Base-by-base conservation (phyloP, 2,797 vertebrate genomes). In the Siniperca obscura region DNA sequence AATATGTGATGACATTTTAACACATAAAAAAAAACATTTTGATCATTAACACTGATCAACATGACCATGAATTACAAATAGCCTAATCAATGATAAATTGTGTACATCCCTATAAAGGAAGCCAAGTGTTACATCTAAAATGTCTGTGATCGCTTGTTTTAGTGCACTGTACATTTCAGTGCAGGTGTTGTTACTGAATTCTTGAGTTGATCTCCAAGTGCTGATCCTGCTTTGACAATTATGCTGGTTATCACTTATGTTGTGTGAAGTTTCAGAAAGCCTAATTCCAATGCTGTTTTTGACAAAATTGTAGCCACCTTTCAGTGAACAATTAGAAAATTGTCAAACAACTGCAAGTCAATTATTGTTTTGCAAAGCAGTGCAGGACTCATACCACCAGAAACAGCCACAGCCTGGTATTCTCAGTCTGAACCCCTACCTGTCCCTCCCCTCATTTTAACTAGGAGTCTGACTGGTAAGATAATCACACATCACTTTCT, bases 401-500 rank as follows among this genome's bases (percentile, higher is more conserved):
- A 42, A 44, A 14, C 16, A 67, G 36, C 19, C 55, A 78, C 78
- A 75, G 74, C 53, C 34, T 27, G 21, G 21, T 52, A 50, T 60
- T 72, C 25, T 44, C 48, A 56, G 25, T 52, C 59, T 76, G 17
- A 82, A 68, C 30, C 4, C 19, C 27, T 22, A 21, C 7, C 25
- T 52, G 50, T 27, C 52, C 12, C 46, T 40, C 19, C 76, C 22
- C n/a, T 74, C n/a, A 42, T 66, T 81, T 62, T 44, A 50, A 76
- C 13, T 21, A 21, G 40, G 30, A 76, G 55, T 76, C 42, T 67
- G 53, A 66, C 48, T 72, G 53, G 27, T 65, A 46, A 67, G 27
- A 76, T 75, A 70, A 67, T 80, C 65, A 38, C 55, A 57, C 10
- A 22, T 56, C 40, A 50, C 59, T 36, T 17, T 55, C 52, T 55